phyloP scores from a whole-genome alignment of 2,888 invertebrate species.

The Eristalis arbustorum region DNA sequence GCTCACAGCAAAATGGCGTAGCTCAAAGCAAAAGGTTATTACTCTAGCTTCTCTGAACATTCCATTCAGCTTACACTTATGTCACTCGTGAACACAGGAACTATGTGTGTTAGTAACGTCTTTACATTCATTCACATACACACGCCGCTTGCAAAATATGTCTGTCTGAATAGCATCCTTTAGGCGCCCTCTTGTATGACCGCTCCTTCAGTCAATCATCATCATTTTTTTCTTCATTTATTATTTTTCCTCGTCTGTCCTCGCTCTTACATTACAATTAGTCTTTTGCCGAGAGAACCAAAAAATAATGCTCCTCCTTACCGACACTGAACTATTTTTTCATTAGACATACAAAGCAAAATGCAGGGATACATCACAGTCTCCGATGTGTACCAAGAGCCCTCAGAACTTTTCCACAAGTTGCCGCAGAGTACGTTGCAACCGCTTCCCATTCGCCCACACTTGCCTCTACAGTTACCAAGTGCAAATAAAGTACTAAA shows the following conservation, averaged over 20 bases:
- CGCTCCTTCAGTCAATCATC: neutral
- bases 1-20: no score
- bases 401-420: slow-evolving; percentile 30
- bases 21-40: no score
- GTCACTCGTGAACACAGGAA: no score
- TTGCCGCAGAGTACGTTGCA: slow-evolving; percentile 24
- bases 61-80: no score
- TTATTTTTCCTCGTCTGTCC: neutral
- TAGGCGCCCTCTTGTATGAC: neutral
- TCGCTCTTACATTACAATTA: neutral
- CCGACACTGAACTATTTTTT: slow-evolving; percentile 1
- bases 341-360: neutral
- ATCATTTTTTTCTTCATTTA: neutral
- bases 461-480: neutral
- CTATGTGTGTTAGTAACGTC: no score
- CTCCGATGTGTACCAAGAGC: slow-evolving; percentile 18
- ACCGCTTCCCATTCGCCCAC: neutral
- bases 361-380: slow-evolving; percentile 17
- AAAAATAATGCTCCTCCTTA: neutral
- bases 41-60: no score
- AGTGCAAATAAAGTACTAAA: slow-evolving; percentile 46
- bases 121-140: no score
- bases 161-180: no score
- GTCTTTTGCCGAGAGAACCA: neutral
- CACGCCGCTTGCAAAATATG: no score